Base-by-base conservation (phyloP, 2,888 invertebrate species). In the Drosophila acutilabella region DNA sequence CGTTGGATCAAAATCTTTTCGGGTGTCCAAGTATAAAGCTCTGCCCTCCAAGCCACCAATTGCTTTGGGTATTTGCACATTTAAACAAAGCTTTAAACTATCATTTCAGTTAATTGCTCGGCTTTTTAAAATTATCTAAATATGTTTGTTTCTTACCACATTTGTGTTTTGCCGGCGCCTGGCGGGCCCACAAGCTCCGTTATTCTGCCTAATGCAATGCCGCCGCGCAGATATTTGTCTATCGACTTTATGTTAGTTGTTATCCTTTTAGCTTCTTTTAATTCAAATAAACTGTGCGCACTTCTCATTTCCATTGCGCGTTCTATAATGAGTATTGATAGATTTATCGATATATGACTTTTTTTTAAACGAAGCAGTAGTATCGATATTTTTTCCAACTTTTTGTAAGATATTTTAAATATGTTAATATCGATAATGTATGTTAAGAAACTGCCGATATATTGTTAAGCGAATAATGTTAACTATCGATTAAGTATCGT, bases 1-100 rank as follows among this genome's bases (percentile, higher is more conserved):
- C 0, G 33, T 13, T 0, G 85, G 81, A 60, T 74, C 30, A 6
- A 87, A 89, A 18, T 70, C 71, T 33, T 44, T 64, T 0, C 68
- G 54, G 8, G 88, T 75, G 44, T 85, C 85, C 4, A 85, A 65
- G 41, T 62, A 89, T 8, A 85, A 45, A 2, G 85, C 84, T 38
- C 69, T 64, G 5, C 72, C 78, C 10, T 50, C 64, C 8, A 73
- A 4, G 2, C 85, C 88, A 10, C 67, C 66, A 16, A 42, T n/a
- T 5, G 4, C 1, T 7, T 53, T 52, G 0, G 74, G 78, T 26
- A 71, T 50, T 58, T 87, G 85, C 5, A 84, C 88, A 65, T 78
- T 80, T 2, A 85, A 33, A 16, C 89, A 80, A 1, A 85, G 66
- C 42, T 73, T 58, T 38, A 85, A 47, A 33, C 85, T 85, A 36